Base-by-base conservation (phyloP, 2,888 invertebrate genomes). In the Ellobium chinense region DNA sequence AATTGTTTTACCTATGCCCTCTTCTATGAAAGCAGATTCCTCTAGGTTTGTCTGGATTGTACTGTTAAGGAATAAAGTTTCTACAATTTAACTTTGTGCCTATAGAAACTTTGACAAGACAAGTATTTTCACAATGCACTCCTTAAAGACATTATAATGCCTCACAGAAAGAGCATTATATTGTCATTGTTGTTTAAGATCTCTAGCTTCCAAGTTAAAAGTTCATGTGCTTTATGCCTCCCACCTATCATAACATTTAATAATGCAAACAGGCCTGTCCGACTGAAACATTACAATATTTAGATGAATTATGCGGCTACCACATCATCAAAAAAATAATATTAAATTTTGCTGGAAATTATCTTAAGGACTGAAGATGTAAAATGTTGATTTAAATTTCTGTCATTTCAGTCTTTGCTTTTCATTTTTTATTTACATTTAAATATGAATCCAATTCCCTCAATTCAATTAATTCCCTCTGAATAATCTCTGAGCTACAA, bases 1-100 rank as follows among this genome's bases (percentile, higher is more conserved):
- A 24, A 24, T 24, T 27, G 18, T 14, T 58, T 77, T 37, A 77
- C 77, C 77, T 68, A 69, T 58, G n/a, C 68, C 27, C 69, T 77
- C 77, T 31, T 69, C 68, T 56, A 69, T 66, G 58, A 37, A 37
- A 24, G 58, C 54, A 27, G 68, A 66, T 46, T 69, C 77, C 39
- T 58, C 39, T 34, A 77, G 3, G 5, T 58, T 68, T 27, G 56
- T n/a, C 75, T 80, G 65, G 46, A 12, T 46, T 58, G 21, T n/a
- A 24, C 21, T 69, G 56, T 58, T 70, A 58, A 70, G 34, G 5
- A 46, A n/a, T n/a, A n/a, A n/a, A n/a, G n/a, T n/a, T n/a, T n/a
- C n/a, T n/a, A n/a, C n/a, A n/a, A n/a, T n/a, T n/a, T n/a, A n/a
- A n/a, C n/a, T n/a, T n/a, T n/a, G n/a, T n/a, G n/a, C n/a, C n/a